Evolutionary conservation across 2,888 invertebrate genomes (phyloP).

Genomic region (Pterobdella sp.): DNA sequence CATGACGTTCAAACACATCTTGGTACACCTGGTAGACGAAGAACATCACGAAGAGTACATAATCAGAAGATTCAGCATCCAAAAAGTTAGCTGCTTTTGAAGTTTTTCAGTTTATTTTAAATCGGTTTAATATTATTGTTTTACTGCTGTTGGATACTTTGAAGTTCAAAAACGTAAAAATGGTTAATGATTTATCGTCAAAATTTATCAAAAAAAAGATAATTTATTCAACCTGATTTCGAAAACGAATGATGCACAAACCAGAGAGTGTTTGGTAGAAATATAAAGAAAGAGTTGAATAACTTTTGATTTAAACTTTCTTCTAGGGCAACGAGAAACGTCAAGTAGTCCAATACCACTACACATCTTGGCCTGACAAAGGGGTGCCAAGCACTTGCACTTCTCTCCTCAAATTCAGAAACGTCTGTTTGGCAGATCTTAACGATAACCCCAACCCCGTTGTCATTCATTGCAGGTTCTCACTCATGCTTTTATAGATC

Average conservation of each 20-base stretch:
- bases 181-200: no score
- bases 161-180: no score
- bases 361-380: slow-evolving; percentile 51
- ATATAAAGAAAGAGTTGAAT: background rate
- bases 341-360: slow-evolving; percentile 47
- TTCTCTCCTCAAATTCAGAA: slow-evolving; percentile 38
- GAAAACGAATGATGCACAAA: no score
- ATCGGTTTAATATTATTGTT: no score
- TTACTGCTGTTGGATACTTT: no score
- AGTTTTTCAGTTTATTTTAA: no score
- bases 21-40: background rate
- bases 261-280: no score
- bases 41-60: slow-evolving; percentile 8
- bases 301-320: background rate
- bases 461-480: slow-evolving; percentile 37
- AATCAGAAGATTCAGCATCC: slow-evolving; percentile 13
- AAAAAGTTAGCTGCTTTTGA: slow-evolving; percentile 12
- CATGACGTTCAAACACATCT: slow-evolving; percentile 18
- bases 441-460: slow-evolving; percentile 5
- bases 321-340: slow-evolving; percentile 33
- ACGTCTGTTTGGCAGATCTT: slow-evolving; percentile 26
- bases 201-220: no score
- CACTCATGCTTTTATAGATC: no score
- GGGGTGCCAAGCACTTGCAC: slow-evolving; percentile 42
- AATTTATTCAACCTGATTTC: no score